Evolutionary conservation across 2,888 invertebrate genomes (phyloP).

Genomic region (Melanostoma scalare): DNA sequence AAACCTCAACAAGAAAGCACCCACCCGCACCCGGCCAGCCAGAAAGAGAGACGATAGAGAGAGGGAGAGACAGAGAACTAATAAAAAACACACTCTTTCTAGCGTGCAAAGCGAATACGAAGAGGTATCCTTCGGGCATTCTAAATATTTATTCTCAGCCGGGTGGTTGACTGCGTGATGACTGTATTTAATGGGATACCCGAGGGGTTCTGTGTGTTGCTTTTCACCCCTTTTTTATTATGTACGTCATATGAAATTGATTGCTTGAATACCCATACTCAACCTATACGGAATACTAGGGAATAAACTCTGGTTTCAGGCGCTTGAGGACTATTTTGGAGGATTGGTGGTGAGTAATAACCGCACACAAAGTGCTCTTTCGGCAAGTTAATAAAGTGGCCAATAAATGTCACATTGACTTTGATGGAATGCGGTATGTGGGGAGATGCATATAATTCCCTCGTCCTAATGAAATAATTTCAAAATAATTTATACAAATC

Average conservation of each 20-base stretch:
- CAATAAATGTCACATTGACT: slow-evolving; percentile 70
- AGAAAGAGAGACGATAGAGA: not conserved
- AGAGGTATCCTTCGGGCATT: slow-evolving; percentile 71
- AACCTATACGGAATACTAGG: slow-evolving; percentile 20
- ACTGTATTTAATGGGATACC: slow-evolving; percentile 71
- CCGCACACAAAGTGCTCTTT: slow-evolving; percentile 65
- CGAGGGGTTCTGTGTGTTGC: slow-evolving; percentile 61
- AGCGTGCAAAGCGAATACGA: slow-evolving; percentile 15
- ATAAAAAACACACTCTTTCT: slow-evolving; percentile 43
- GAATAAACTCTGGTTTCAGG: slow-evolving; percentile 31
- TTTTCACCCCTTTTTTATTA: slow-evolving; percentile 64
- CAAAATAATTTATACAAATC: slow-evolving; percentile 54
- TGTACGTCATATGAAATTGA: slow-evolving; percentile 66
- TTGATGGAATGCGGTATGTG: slow-evolving; percentile 57
- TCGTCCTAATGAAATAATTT: slow-evolving; percentile 50
- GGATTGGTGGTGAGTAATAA: slow-evolving; percentile 51
- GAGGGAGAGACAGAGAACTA: slow-evolving; percentile 6
- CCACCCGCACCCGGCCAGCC: not conserved
- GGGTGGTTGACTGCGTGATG: slow-evolving; percentile 73
- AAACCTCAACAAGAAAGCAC: slow-evolving; percentile 58
- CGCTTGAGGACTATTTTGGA: slow-evolving; percentile 12
- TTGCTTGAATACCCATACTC: slow-evolving; percentile 37
- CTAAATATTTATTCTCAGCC: slow-evolving; percentile 73
- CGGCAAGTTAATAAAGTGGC: slow-evolving; percentile 71
- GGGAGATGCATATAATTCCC: slow-evolving; percentile 10